Percentiles rank a stretch among this genome's conserved stretches.
Conservation (phyloP, 1,140 invertebrate genomes). For the Pteromalus puparum region DNA sequence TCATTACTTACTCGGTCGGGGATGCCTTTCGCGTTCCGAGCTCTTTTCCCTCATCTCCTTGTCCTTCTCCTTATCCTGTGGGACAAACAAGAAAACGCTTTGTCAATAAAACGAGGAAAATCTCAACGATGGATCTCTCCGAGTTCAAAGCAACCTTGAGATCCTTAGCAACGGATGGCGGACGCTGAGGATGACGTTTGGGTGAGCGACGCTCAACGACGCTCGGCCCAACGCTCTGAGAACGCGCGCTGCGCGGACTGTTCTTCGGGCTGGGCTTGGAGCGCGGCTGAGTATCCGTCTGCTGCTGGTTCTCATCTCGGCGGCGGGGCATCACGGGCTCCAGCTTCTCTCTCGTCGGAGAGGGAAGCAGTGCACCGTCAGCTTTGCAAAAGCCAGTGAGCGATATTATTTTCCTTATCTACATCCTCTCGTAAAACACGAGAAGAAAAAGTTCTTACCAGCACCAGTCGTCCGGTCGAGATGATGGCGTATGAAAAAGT, state of each 20-base stretch:
- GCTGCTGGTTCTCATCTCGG: conserved; percentile 75
- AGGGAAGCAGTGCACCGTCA: conserved; percentile 79
- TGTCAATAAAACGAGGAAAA: no score
- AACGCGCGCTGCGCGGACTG: conserved; percentile 78
- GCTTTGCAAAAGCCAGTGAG: conserved; percentile 57
- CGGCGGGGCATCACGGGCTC: conserved; percentile 82
- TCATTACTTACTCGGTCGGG: conserved; percentile 73
- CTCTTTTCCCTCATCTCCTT: conserved; percentile 67
- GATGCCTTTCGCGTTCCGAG: conserved; percentile 70
- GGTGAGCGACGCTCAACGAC: conserved; percentile 81
- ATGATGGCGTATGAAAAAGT: conserved; percentile 81
- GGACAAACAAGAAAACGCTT: neutral
- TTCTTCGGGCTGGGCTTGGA: conserved; percentile 81
- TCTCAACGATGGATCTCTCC: no score
- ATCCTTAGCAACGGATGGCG: conserved; percentile 78
- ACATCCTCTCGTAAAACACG: neutral
- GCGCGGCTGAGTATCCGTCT: conserved; percentile 63
- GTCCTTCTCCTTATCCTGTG: conserved; percentile 66
- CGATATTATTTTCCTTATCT: neutral
- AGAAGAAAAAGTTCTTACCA: conserved; percentile 71
- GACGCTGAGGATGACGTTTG: conserved; percentile 80
- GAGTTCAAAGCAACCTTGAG: conserved; percentile 64
- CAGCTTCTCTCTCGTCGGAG: conserved; percentile 83
- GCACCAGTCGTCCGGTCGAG: conserved; percentile 82
- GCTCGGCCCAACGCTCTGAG: conserved; percentile 82